Evolutionary conservation across 1,140 invertebrate genomes (phyloP).

Genomic region (Cardiocondyla obscurior): DNA sequence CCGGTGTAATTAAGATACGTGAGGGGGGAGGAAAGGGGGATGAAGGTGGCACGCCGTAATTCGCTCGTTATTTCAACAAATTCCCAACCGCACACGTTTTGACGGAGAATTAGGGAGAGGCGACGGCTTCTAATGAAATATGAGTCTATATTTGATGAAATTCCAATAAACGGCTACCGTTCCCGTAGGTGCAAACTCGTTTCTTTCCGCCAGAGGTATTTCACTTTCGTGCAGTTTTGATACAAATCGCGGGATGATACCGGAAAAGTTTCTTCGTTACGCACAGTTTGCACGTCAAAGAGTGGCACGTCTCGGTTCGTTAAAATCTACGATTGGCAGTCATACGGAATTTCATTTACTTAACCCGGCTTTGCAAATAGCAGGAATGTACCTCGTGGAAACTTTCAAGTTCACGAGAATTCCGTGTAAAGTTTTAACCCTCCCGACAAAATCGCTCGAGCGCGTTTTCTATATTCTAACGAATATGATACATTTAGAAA

Average conservation of each 20-base stretch:
- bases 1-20: conserved; percentile 8
- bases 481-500: conserved; percentile 33
- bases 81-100: neutral
- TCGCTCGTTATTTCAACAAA: conserved; percentile 3
- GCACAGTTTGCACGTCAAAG: conserved; percentile 51
- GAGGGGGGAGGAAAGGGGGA: neutral
- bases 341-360: conserved; percentile 56
- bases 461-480: conserved; percentile 10
- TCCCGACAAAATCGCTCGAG: conserved; percentile 20
- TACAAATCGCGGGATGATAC: conserved; percentile 43
- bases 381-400: conserved; percentile 30
- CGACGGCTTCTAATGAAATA: conserved; percentile 51
- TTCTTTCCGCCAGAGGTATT: conserved; percentile 15
- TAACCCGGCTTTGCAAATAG: conserved; percentile 51
- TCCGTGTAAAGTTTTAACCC: conserved; percentile 33
- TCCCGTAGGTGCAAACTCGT: neutral
- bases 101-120: neutral
- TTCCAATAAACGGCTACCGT: conserved; percentile 8
- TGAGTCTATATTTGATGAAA: conserved; percentile 30
- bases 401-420: conserved; percentile 28
- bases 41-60: too few species aligned
- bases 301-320: conserved; percentile 45
- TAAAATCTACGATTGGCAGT: conserved; percentile 52
- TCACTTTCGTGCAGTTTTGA: conserved; percentile 16
- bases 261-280: conserved; percentile 59